Evolutionary conservation across 2,888 invertebrate species (phyloP), one percentile per base, ranked within the genome.

Genomic region (Lymantria monacha): DNA sequence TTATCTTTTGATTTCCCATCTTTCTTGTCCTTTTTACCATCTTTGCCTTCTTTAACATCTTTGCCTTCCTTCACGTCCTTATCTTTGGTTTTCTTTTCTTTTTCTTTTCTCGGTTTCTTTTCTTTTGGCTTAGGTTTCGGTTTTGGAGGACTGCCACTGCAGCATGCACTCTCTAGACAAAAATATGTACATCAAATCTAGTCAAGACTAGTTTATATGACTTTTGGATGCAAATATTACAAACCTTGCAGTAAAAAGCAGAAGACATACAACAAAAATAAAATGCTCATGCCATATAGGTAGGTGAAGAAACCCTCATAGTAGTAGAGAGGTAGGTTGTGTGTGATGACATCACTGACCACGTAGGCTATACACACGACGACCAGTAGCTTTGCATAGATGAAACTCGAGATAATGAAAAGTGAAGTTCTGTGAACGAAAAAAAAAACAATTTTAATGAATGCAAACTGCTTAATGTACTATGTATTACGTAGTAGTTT

Each of bases 261-360:
- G 93, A 97, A 97, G 66, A 97, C 97, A 92, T 97, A 98, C 69
- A 97, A 93, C 80, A 98, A 93, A 92, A 98, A 98, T 73, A 97
- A 92, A 87, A 98, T 97, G 92, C 97, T 97, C 92, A 96, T 95
- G 75, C 97, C 97, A 87, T 97, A 98, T 61, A 98, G 93, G 91
- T 97, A 98, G 62, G 97, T 97, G 93, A 97, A 98, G 93, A 97
- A 97, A 69, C 97, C 97, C 93, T 98, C 97, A 89, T 97, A 98
- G 92, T 97, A 98, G 87, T 96, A 96, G 61, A 97, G 94, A 63
- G 97, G 97, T 69, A 98, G 93, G 86, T 96, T 96, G 92, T 97
- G 96, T 66, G 97, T 97, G 79, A 97, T 96, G 76, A 97, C 97
- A 92, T 98, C 97, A 76, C 98, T 97, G 86, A 98, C 95, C 74